Evolutionary conservation across 2,888 invertebrate species (phyloP), one percentile per base, ranked within the genome.

Genomic region (Azorinus chamasolen): DNA sequence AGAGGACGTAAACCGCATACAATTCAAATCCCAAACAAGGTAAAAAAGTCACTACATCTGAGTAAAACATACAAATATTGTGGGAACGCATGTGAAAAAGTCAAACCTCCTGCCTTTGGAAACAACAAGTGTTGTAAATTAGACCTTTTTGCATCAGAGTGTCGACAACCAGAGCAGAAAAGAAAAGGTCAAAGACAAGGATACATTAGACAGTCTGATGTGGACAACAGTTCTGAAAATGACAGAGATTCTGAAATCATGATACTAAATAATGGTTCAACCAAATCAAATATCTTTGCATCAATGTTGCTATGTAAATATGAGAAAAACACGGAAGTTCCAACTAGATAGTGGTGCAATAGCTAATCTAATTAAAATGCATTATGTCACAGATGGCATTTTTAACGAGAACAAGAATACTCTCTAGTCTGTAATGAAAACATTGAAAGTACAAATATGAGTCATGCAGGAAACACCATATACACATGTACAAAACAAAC

Each of bases 271-370:
- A 22, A 51, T 46, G 16, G 20, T 20, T n/a, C n/a, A 20, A 46
- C 46, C 16, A 51, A 51, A 6, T 8, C 51, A 51, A 51, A 51
- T 14, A 20, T 54, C 27, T 54, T 32, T 20, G 54, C 54, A 16
- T 32, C 27, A n/a, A 54, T 54, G 54, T 6, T 54, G 10, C 32
- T 54, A 14, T n/a, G 54, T 54, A 32, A 54, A 54, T 54, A 37
- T 37, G n/a, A 27, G 37, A 25, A 54, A 54, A 32, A 54, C 54
- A 22, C 24, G 22, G 5, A 51, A 51, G 25, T 51, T 51, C 25
- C 51, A 51, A 51, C 16, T 51, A 18, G 51, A 51, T 18, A 51
- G 51, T 51, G 51, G 51, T 51, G 12, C 14, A 51, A 57, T 22
- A 27, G 32, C 57, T 12, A 39, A 57, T 41, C 8, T 39, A 12